These are phyloP conservation scores for Nyleta sp. DNA, from an alignment of 2,888 invertebrate genomes.

Conservation along the genomic window DNA sequence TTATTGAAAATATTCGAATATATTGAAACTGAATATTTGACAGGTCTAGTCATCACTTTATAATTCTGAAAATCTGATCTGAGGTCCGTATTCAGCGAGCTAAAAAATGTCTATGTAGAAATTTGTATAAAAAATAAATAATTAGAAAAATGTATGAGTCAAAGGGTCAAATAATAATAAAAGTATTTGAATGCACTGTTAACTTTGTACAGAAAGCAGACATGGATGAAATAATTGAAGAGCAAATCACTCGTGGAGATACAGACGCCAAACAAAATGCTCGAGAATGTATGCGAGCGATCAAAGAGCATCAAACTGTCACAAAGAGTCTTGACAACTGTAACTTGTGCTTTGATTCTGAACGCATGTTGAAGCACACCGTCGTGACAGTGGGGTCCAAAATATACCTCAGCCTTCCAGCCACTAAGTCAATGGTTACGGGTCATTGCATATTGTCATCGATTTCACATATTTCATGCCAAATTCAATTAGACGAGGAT, in stretches of 20 bases:
- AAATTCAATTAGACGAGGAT: slow-evolving; percentile 96
- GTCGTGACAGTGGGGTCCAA: slow-evolving; percentile 91
- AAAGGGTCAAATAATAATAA: no score
- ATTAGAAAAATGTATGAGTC: no score
- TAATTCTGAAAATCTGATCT: no score
- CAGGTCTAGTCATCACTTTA: no score
- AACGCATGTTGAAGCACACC: slow-evolving; percentile 91
- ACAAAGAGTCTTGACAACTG: slow-evolving; percentile 91
- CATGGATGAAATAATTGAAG: slow-evolving; percentile 93
- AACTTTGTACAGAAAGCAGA: slow-evolving; percentile 82
- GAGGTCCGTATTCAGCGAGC: no score
- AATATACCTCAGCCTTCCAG: slow-evolving; percentile 93
- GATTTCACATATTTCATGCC: slow-evolving; percentile 90
- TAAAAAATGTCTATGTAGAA: no score
- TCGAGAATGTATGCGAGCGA: slow-evolving; percentile 86
- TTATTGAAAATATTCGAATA: no score
- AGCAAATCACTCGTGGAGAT: slow-evolving; percentile 88
- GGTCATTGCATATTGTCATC: slow-evolving; percentile 95
- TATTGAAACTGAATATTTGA: no score
- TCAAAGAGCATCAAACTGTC: slow-evolving; percentile 88
- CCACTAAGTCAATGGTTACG: slow-evolving; percentile 90
- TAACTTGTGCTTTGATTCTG: slow-evolving; percentile 91
- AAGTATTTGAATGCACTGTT: no score
- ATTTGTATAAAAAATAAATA: no score
- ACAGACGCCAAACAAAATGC: slow-evolving; percentile 86